Base-by-base conservation (phyloP, 2,113 vertebrate species). In the Esox niger region DNA sequence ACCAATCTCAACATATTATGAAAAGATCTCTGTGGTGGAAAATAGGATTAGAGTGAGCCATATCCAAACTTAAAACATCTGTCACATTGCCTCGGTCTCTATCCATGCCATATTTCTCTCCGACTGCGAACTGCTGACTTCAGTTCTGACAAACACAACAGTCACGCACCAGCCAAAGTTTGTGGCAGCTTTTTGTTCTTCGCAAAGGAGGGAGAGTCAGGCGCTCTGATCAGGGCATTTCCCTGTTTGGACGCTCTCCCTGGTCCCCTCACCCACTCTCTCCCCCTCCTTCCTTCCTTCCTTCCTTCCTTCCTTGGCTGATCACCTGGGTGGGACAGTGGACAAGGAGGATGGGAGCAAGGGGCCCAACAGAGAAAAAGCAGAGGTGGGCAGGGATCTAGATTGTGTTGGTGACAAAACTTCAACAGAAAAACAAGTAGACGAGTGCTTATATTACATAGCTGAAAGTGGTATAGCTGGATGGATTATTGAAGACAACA, bases 301-400 rank as follows among this genome's bases (percentile, higher is more conserved):
- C 32, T 17, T 47, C 60, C 65, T 29, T 38, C 31, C 38, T 70
- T 58, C 62, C 70, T 71, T 70, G 68, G 71, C n/a, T 62, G 46
- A 10, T 73, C 29, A 60, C 15, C 20, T 66, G 54, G 61, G 32
- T 33, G 4, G 33, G 27, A 65, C 29, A 58, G 56, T 58, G 27
- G 25, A 58, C 27, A 29, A 27, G 73, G 64, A 68, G 70, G 31
- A 65, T 23, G 47, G 56, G 52, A 61, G 67, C 55, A 33, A 49
- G 20, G 33, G 23, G 2, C n/a, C 23, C 38, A 15, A 27, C 1
- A 26, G 67, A 23, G 55, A 29, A 66, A 79, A 65, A 59, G 63
- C 9, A 29, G 25, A 29, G 56, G 2, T 31, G 56, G 27, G 56
- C 56, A 17, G 13, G 56, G 56, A 58, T 58, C 30, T 7, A n/a